Evolutionary conservation across 2,113 vertebrate species (phyloP).

Genomic region (Rana temporaria): DNA sequence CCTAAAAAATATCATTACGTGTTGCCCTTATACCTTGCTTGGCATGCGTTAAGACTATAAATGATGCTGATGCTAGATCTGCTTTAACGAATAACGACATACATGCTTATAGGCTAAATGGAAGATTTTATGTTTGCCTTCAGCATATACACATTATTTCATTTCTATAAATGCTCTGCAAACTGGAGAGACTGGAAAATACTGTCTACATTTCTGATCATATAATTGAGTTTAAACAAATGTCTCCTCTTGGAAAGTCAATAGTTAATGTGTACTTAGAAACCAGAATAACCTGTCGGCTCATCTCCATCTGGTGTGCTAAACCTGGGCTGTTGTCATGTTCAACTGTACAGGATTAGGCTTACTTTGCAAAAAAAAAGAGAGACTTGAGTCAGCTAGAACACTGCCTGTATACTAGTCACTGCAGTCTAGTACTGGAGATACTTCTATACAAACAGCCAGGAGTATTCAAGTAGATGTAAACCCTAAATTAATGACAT

Average conservation of each 20-base stretch:
- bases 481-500: no score
- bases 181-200: not conserved
- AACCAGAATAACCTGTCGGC: slow-evolving; percentile 16
- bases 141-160: no score
- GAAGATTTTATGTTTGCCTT: no score
- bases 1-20: no score
- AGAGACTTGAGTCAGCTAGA: not conserved
- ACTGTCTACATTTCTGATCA: not conserved
- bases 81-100: no score
- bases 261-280: not conserved
- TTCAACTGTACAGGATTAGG: not conserved
- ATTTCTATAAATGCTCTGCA: no score
- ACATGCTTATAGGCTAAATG: no score
- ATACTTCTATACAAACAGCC: not conserved
- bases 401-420: not conserved
- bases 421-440: slow-evolving; percentile 6
- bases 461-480: no score
- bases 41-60: no score
- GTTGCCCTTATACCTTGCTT: no score
- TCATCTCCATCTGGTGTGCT: not conserved
- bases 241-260: not conserved
- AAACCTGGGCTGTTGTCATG: not conserved
- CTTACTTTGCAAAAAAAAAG: not conserved
- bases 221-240: not conserved
- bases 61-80: no score